Base-by-base conservation (phyloP, 2,113 vertebrate species). In the Nycticorax nycticorax region DNA sequence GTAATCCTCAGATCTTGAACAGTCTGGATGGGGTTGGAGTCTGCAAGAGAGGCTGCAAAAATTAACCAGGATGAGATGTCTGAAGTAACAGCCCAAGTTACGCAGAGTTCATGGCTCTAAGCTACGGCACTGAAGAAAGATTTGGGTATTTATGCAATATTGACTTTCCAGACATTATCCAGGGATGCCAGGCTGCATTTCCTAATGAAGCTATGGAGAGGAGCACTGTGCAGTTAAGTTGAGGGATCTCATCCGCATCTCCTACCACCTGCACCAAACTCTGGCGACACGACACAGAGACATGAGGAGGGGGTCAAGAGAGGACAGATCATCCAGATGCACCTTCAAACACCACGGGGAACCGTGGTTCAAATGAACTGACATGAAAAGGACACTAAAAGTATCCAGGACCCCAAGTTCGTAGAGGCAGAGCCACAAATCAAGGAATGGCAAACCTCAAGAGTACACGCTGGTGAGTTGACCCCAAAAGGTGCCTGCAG, bases 1-100 rank as follows among this genome's bases (percentile, higher is more conserved):
- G 98, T 94, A 75, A 99, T 97, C 79, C 98, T 98, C 91, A 99
- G 94, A 32, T 98, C 98, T 62, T 77, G 98, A 52, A 99, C 77
- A 14, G 93, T 60, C 19, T 94, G 98, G 63, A 98, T 98, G 32
- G 96, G 95, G 35, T 95, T 97, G 10, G 98, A 97, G 45, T 98
- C 98, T 84, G 94, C 95, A 28, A 94, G 59, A 59, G 98, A 56
- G 6, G 89, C 89, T 95, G 89, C 26, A 63, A 89, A 85, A 93
- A 93, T 3, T 17, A 97, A 76, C 96, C 94, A 97, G 52, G n/a
- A 5, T 37, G 22, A 86, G 47, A 66, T 27, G 35, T 33, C 39
- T 75, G 57, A 84, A 71, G 68, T 5, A 71, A 48, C 16, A 55
- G 35, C 27, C 64, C 45, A 20, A 39, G 32, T 26, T 17, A 59